A percentile compares a stretch with the other conserved stretches of the same genome.
phyloP scores from a whole-genome alignment of 2,797 vertebrate species.

The Toxotes lorentzi region DNA sequence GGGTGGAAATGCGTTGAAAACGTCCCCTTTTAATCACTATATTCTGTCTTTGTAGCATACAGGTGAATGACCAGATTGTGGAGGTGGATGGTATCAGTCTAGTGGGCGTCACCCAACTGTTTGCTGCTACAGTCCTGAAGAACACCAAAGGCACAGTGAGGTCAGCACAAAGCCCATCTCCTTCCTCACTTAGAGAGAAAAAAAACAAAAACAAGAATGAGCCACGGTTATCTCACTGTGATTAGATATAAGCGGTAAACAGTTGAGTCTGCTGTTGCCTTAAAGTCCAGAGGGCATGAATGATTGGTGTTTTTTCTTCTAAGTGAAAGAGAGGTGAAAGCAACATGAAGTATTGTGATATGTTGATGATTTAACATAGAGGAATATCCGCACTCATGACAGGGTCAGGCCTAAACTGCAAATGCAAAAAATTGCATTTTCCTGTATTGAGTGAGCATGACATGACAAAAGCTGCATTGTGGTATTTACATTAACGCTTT shows the following conservation, averaged over 20 bases:
- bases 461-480: conserved; percentile 6
- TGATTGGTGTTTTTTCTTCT: not conserved
- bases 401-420: conserved; percentile 12
- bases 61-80: conserved; percentile 96
- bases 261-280: conserved; percentile 14
- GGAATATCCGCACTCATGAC: conserved; percentile 30
- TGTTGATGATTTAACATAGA: conserved; percentile 64
- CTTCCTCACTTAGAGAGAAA: not conserved
- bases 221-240: conserved; percentile 4
- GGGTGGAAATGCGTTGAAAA: conserved; percentile 23
- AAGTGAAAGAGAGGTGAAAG: not conserved
- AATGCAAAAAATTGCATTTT: conserved; percentile 51
- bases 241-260: conserved; percentile 16
- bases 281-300: not conserved
- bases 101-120: conserved; percentile 94
- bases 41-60: conserved; percentile 85
- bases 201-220: conserved; percentile 2
- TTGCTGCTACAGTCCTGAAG: conserved; percentile 95
- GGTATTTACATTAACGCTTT: conserved; percentile 14
- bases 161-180: conserved; percentile 77
- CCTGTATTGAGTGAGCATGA: not conserved
- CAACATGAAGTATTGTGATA: conserved; percentile 10
- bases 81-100: conserved; percentile 94
- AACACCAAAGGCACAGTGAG: conserved; percentile 94
- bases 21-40: not conserved